Conservation (phyloP, 2,797 vertebrate species). For the Anabas testudineus region DNA sequence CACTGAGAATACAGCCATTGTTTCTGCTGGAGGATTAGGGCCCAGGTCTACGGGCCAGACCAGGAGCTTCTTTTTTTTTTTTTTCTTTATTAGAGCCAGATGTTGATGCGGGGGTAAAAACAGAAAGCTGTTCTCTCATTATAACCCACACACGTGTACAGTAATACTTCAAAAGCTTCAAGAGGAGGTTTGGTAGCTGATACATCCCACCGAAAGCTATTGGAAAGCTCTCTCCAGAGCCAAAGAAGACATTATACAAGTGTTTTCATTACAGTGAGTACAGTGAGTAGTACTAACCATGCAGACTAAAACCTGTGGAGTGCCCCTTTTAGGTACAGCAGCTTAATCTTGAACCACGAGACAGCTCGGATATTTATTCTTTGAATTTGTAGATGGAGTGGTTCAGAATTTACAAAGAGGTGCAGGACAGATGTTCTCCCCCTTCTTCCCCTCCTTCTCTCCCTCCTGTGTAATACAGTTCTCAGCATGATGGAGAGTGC, state of each 20-base stretch:
- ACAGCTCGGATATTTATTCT: not conserved
- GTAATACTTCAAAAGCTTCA: conserved; percentile 15
- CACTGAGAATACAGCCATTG: conserved; percentile 63
- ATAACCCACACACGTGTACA: conserved; percentile 2
- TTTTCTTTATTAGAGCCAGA: conserved; percentile 64
- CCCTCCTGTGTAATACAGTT: conserved; percentile 33
- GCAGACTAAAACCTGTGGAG: too few species aligned
- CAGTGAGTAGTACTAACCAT: not conserved
- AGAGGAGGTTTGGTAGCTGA: conserved; percentile 5
- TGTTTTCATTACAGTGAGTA: not conserved
- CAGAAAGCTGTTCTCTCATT: conserved; percentile 26
- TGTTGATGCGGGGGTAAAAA: conserved; percentile 36
- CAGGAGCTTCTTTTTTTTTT: conserved; percentile 40
- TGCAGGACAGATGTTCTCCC: conserved; percentile 2
- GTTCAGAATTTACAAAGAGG: conserved; percentile 34
- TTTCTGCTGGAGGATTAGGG: conserved; percentile 35
- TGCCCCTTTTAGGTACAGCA: not conserved
- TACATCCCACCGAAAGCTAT: not conserved
- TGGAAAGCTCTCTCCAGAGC: not conserved
- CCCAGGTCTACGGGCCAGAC: conserved; percentile 16
- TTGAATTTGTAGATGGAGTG: conserved; percentile 45
- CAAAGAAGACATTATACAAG: not conserved
- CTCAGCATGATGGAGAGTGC: conserved; percentile 38
- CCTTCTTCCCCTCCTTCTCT: not conserved
- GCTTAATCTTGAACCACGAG: not conserved